phyloP scores from a whole-genome alignment of 2,113 vertebrate genomes.

The Scatophagus argus region DNA sequence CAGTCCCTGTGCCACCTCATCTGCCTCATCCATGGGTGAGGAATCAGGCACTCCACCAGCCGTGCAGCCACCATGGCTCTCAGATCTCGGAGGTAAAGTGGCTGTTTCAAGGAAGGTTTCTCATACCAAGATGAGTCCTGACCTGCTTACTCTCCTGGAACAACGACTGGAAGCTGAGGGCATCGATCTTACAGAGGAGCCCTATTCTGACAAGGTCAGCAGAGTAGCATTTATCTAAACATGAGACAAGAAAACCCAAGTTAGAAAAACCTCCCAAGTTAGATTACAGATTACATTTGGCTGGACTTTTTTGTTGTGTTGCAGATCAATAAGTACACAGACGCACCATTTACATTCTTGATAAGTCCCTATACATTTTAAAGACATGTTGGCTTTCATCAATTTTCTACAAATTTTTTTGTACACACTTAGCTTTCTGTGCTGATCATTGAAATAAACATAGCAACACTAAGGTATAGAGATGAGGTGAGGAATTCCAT shows the following conservation, averaged over 20 bases:
- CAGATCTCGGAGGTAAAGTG: constrained; percentile 89
- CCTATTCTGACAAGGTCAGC: constrained; percentile 96
- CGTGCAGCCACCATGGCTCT: constrained; percentile 89
- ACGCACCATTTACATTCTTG: not conserved
- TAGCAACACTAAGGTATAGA: not conserved
- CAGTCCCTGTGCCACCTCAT: constrained; percentile 77
- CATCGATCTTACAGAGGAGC: constrained; percentile 97
- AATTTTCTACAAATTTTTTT: no score
- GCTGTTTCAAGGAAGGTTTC: constrained; percentile 88
- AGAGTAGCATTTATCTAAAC: not conserved
- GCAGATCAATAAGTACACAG: not conserved
- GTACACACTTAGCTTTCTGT: not conserved
- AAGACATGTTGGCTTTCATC: not conserved
- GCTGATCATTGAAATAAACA: not conserved
- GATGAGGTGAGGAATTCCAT: constrained; percentile 8
- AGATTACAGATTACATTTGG: not conserved
- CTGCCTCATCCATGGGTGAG: constrained; percentile 72
- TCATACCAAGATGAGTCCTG: constrained; percentile 86
- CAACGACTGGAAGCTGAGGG: constrained; percentile 89
- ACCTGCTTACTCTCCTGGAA: constrained; percentile 90
- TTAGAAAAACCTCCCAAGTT: not conserved
- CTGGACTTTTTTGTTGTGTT: not conserved
- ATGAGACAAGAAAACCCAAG: not conserved
- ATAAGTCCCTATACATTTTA: not conserved
- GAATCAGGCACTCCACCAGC: constrained; percentile 80